Evolutionary conservation across 2,113 vertebrate genomes (phyloP).

Genomic region (Plotosus lineatus): DNA sequence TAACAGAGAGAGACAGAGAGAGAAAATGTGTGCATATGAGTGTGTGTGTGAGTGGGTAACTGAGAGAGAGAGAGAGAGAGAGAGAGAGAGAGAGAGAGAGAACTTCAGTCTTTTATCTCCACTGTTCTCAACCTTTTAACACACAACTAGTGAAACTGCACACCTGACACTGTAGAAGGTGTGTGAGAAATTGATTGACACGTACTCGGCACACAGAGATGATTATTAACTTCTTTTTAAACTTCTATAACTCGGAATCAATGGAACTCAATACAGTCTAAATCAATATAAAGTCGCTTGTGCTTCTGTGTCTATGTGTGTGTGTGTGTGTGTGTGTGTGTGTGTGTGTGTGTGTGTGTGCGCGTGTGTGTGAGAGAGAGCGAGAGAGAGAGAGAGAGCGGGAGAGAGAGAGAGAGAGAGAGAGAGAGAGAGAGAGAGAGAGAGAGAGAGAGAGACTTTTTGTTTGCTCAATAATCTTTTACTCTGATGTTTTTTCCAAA

Average conservation of each 20-base stretch:
- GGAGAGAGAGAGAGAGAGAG: constrained; percentile 17
- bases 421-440: constrained; percentile 18
- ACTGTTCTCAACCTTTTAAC: constrained; percentile 23
- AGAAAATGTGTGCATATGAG: constrained; percentile 11
- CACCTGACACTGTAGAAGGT: constrained; percentile 30
- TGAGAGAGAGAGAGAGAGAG: not conserved
- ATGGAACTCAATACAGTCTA: constrained; percentile 46
- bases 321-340: constrained; percentile 30
- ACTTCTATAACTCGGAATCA: constrained; percentile 47
- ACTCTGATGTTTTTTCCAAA: constrained; percentile 37
- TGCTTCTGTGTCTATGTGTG: constrained; percentile 21
- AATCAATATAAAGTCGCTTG: constrained; percentile 47
- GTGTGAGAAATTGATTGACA: constrained; percentile 43
- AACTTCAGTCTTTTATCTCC: constrained; percentile 3
- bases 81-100: not conserved
- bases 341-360: constrained; percentile 21
- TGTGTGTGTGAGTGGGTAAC: not conserved
- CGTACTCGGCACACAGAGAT: constrained; percentile 1
- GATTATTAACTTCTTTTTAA: constrained; percentile 53
- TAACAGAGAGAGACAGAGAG: not conserved
- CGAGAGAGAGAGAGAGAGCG: constrained; percentile 24
- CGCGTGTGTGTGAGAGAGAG: constrained; percentile 11
- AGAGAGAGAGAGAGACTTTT: constrained; percentile 10
- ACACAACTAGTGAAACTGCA: constrained; percentile 28
- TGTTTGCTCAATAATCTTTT: constrained; percentile 33